These are phyloP conservation scores for Salvator merianae DNA, from an alignment of 2,113 vertebrate genomes.

Conservation along the genomic window DNA sequence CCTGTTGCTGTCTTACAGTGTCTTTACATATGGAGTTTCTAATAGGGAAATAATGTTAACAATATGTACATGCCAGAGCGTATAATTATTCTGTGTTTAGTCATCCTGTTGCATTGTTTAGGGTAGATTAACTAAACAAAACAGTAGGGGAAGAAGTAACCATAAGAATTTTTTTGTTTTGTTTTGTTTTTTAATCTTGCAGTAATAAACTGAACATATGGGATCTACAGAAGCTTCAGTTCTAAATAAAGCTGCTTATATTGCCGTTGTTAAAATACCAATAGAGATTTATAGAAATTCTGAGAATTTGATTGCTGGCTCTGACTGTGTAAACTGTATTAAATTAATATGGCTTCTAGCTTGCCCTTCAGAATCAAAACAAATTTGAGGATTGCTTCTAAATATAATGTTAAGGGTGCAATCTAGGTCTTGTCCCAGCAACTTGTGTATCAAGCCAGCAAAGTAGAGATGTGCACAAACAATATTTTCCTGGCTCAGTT, in stretches of 20 bases:
- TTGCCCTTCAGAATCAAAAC: not conserved
- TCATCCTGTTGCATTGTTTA: not conserved
- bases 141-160: not conserved
- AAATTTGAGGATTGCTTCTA: not conserved
- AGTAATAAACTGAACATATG: not conserved
- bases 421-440: no score
- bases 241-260: not conserved
- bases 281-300: not conserved
- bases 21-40: not conserved
- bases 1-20: not conserved
- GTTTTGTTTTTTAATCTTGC: not conserved
- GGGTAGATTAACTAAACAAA: not conserved
- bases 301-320: not conserved
- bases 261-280: not conserved
- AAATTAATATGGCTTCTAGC: not conserved
- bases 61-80: not conserved
- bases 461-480: no score
- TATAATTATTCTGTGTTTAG: not conserved
- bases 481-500: no score
- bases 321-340: not conserved
- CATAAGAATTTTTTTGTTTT: not conserved
- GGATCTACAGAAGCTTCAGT: not conserved
- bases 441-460: no score
- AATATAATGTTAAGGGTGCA: no score
- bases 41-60: not conserved